Evolutionary conservation across 2,888 invertebrate genomes (phyloP).

Genomic region (Fragum fragum): DNA sequence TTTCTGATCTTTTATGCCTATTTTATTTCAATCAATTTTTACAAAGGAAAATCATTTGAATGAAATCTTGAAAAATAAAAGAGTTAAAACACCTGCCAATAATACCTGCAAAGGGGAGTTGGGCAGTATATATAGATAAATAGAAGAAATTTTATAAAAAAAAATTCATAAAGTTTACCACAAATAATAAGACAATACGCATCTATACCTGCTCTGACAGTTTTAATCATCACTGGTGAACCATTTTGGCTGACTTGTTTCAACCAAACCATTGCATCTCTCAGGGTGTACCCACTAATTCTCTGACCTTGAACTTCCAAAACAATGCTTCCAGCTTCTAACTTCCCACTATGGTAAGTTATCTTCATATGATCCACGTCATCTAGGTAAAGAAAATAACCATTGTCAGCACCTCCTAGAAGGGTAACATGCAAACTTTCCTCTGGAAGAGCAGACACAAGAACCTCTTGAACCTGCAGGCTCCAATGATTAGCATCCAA

Average conservation of each 20-base stretch:
- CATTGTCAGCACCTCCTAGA: conserved; percentile 88
- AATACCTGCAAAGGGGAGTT: too few relatives aligned
- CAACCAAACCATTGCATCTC: conserved; percentile 88
- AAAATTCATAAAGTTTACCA: too few relatives aligned
- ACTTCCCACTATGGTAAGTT: conserved; percentile 84
- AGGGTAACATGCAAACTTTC: conserved; percentile 87
- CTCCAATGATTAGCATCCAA: conserved; percentile 86
- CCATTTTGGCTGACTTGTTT: conserved; percentile 88
- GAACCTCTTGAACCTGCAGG: conserved; percentile 87
- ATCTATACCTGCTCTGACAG: conserved; percentile 88
- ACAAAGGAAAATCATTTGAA: too few relatives aligned
- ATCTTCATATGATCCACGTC: conserved; percentile 82
- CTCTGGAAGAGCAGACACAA: conserved; percentile 86
- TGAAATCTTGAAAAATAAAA: too few relatives aligned
- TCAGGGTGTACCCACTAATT: conserved; percentile 89
- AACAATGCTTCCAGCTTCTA: conserved; percentile 87
- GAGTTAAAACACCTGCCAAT: too few relatives aligned
- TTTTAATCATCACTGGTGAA: conserved; percentile 88
- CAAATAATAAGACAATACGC: too few relatives aligned
- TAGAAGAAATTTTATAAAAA: too few relatives aligned
- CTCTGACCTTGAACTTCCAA: conserved; percentile 89
- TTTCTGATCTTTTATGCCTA: too few relatives aligned
- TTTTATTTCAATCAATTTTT: too few relatives aligned
- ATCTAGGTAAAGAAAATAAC: conserved; percentile 84
- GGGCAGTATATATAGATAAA: too few relatives aligned